Conservation (phyloP, 1,140 invertebrate species). For the Agrypnia vestita region DNA sequence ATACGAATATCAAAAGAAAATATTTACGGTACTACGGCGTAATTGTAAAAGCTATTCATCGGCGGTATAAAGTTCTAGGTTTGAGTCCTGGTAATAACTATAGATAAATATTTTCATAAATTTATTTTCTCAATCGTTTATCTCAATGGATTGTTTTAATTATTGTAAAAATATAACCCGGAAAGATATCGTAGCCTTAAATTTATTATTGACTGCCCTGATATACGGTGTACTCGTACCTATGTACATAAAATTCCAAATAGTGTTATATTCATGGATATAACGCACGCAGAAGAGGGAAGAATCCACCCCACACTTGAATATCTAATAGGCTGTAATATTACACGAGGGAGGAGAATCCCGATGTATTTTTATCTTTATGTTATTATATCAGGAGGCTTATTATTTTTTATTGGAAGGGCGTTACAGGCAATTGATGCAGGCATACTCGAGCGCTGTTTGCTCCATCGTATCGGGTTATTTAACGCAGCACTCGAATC, state of each 20-base stretch:
- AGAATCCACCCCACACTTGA: slow-evolving; percentile 35
- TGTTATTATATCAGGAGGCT: slow-evolving; percentile 27
- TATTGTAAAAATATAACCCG: too few relatives aligned
- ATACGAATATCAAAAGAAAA: too few relatives aligned
- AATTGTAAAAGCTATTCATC: too few relatives aligned
- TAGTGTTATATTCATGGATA: slow-evolving; percentile 2
- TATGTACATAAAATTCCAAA: neutral
- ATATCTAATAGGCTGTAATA: slow-evolving; percentile 44
- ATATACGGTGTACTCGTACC: too few relatives aligned
- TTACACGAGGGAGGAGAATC: slow-evolving; percentile 6
- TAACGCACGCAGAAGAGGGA: neutral
- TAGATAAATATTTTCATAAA: too few relatives aligned
- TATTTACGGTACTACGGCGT: too few relatives aligned
- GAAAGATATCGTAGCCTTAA: too few relatives aligned
- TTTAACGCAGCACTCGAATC: neutral
- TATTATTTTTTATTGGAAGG: slow-evolving; percentile 49
- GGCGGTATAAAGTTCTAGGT: too few relatives aligned
- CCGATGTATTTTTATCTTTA: slow-evolving; percentile 28
- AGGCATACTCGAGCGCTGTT: slow-evolving; percentile 4
- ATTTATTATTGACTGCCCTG: too few relatives aligned
- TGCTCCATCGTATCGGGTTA: neutral
- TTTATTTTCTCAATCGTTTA: too few relatives aligned
- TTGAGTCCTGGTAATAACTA: too few relatives aligned
- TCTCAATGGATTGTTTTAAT: too few relatives aligned
- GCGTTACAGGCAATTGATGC: slow-evolving; percentile 2